These are phyloP conservation scores for Gila orcuttii DNA, from an alignment of 2,113 vertebrate species.

Conservation along the genomic window DNA sequence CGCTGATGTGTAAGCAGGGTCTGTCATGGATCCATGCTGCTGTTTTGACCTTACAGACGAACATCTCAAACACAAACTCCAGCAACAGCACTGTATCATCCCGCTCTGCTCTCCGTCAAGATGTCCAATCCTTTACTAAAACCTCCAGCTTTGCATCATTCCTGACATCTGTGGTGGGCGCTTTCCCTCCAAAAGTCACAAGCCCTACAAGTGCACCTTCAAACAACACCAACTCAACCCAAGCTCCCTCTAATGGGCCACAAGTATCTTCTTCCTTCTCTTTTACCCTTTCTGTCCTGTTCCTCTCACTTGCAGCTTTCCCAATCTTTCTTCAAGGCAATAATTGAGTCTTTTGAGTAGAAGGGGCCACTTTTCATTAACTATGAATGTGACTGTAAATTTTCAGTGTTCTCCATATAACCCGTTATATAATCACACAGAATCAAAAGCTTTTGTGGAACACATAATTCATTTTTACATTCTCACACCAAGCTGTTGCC, in stretches of 20 bases:
- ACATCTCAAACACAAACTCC: not conserved
- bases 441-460: not conserved
- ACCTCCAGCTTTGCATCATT: not conserved
- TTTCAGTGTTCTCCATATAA: not conserved
- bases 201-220: not conserved
- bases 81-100: not conserved
- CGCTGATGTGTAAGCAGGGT: conserved; percentile 49
- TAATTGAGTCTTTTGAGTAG: not conserved
- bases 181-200: conserved; percentile 25
- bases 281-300: not conserved
- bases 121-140: conserved; percentile 39
- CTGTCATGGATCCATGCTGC: conserved; percentile 48
- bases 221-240: not conserved
- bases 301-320: not conserved
- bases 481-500: not conserved
- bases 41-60: not conserved
- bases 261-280: not conserved
- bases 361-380: not conserved
- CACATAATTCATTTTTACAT: not conserved
- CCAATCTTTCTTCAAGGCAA: not conserved
- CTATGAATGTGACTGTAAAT: not conserved
- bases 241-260: fast-evolving
- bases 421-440: too few relatives aligned
- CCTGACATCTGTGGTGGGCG: not conserved
- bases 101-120: not conserved